Base-by-base conservation (phyloP, 2,888 invertebrate genomes). In the Resseliella maxima region DNA sequence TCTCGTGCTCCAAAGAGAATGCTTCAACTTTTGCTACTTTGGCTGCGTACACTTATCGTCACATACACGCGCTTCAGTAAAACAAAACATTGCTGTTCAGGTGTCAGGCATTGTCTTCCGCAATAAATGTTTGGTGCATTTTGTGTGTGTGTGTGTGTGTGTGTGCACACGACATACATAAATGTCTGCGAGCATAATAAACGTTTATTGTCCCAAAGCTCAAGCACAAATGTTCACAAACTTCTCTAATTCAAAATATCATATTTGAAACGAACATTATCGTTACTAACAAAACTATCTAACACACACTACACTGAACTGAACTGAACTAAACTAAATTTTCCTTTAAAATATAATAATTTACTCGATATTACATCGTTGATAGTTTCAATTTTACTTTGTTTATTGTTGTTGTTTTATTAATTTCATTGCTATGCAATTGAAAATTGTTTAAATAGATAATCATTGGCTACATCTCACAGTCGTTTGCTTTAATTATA, bases 261-360 rank as follows among this genome's bases (percentile, higher is more conserved):
- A n/a, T n/a, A n/a, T n/a, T n/a, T n/a, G n/a, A n/a, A n/a, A n/a
- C n/a, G n/a, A n/a, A n/a, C n/a, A n/a, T n/a, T 50, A 50, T 50
- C 46, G 18, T 50, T 15, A 8, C 27, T 1, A 27, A 59, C 27
- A 24, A 59, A 59, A n/a, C n/a, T n/a, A n/a, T n/a, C n/a, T n/a
- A n/a, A n/a, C n/a, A n/a, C n/a, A n/a, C n/a, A n/a, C n/a, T n/a
- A n/a, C n/a, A n/a, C n/a, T n/a, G n/a, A n/a, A n/a, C n/a, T n/a
- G n/a, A 72, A 72, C 27, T 18, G 72, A 72, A 31, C 72, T 59
- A 59, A 24, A n/a, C n/a, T n/a, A n/a, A n/a, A n/a, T n/a, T n/a
- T n/a, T n/a, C n/a, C n/a, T n/a, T n/a, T n/a, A n/a, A n/a, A n/a
- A n/a, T n/a, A n/a, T n/a, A n/a, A 59, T 50, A 41, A 41, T 50